Conservation (phyloP, 2,113 vertebrate species). For the Lagopus leucura region DNA sequence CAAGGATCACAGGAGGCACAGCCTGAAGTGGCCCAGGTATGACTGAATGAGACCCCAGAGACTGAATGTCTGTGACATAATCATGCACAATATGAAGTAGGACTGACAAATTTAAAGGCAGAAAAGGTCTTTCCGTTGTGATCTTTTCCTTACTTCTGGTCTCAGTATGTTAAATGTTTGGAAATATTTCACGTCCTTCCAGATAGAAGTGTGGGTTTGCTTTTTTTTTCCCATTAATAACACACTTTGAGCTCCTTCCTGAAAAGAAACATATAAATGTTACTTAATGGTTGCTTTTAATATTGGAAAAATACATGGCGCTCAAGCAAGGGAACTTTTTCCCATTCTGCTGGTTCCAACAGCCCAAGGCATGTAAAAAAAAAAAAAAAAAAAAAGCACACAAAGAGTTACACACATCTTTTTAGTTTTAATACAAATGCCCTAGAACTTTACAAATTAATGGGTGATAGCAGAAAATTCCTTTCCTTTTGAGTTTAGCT, state of each 20-base stretch:
- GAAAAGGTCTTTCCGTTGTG: not conserved
- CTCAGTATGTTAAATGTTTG: not conserved
- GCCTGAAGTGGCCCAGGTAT: not conserved
- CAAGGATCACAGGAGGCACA: not conserved
- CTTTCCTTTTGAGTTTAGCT: conserved; percentile 25
- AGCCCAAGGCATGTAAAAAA: not conserved
- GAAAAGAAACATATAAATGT: not conserved
- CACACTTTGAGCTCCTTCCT: not conserved
- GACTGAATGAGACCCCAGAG: not conserved
- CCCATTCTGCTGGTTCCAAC: not conserved
- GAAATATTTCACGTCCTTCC: not conserved
- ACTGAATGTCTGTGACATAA: not conserved
- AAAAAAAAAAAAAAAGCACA: not conserved
- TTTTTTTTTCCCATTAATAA: not conserved
- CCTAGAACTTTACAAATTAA: conserved; percentile 39
- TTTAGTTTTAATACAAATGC: not conserved
- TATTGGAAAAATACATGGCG: not conserved
- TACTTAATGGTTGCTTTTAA: not conserved
- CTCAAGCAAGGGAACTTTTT: not conserved
- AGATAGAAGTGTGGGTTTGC: not conserved
- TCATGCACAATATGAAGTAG: not conserved
- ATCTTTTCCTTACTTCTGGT: not conserved
- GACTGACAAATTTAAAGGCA: not conserved
- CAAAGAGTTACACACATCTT: not conserved
- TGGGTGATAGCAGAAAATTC: not conserved